phyloP scores from a whole-genome alignment of 2,797 vertebrate species.

The Acanthis flammea region DNA sequence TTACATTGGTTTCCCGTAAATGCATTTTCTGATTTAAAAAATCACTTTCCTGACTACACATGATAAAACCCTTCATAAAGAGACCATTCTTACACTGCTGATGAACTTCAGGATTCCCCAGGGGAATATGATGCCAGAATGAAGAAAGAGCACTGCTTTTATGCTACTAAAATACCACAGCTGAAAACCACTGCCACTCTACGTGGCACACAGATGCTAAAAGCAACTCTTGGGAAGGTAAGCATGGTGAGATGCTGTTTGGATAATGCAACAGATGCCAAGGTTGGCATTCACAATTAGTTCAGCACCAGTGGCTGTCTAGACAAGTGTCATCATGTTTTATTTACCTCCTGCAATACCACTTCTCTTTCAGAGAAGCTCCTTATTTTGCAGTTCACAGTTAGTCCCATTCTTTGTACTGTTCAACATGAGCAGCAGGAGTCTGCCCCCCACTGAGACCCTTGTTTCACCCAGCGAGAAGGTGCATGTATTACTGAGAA shows the following conservation, averaged over 20 bases:
- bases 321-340: slow-evolving; percentile 29
- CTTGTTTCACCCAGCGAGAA: not conserved
- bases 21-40: not conserved
- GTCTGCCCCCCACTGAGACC: not conserved
- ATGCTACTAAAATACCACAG: not conserved
- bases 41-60: not conserved
- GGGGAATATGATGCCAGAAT: not conserved
- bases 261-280: not conserved
- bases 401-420: not conserved
- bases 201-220: not conserved
- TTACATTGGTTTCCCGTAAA: not conserved
- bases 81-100: not conserved
- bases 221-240: not conserved
- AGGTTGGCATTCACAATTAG: not conserved
- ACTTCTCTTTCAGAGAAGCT: not conserved
- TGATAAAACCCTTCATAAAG: not conserved
- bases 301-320: not conserved
- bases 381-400: slow-evolving; percentile 14
- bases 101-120: not conserved
- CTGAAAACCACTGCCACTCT: not conserved
- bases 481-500: not conserved
- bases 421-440: not conserved
- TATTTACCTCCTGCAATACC: slow-evolving; percentile 13
- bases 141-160: not conserved
- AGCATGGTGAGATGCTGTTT: not conserved